Percentiles rank a stretch among this genome's conserved stretches.
phyloP scores from a whole-genome alignment of 2,113 vertebrate species.

The Odontophorus gujanensis region DNA sequence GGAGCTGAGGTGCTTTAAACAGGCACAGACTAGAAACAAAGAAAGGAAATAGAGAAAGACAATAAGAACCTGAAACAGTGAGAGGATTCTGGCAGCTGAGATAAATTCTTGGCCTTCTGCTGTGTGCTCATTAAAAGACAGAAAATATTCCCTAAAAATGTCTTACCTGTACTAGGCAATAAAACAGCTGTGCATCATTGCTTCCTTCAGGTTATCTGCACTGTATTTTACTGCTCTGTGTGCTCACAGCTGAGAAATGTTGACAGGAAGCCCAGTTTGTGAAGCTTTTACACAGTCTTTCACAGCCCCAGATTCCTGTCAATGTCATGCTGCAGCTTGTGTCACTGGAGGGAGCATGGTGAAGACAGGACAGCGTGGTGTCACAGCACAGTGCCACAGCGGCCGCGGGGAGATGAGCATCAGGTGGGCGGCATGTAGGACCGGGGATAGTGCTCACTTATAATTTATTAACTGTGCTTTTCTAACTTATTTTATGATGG shows the following conservation, averaged over 20 bases:
- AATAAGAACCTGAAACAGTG: conserved; percentile 17
- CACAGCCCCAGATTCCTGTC: background rate
- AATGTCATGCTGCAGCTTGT: background rate
- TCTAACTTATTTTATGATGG: background rate
- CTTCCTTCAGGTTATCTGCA: background rate
- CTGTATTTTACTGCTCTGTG: conserved; percentile 11
- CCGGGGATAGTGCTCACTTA: background rate
- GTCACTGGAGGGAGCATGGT: background rate
- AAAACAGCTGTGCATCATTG: conserved; percentile 37
- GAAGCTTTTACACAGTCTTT: background rate
- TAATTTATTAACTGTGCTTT: background rate
- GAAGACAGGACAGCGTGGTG: background rate
- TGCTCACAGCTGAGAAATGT: background rate
- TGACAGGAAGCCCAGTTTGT: background rate
- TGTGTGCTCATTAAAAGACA: conserved; percentile 36
- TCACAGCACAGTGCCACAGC: background rate
- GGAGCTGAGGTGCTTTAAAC: background rate
- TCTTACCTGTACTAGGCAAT: conserved; percentile 39
- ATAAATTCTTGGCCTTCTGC: conserved; percentile 35
- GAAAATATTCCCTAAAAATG: conserved; percentile 28
- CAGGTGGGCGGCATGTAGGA: fast-evolving
- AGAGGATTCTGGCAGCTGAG: conserved; percentile 20
- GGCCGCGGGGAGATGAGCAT: background rate
- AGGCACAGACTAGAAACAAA: background rate
- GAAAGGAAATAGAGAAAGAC: background rate